phyloP scores from a whole-genome alignment of 2,797 vertebrate genomes.

The Pachyuromys duprasi region DNA sequence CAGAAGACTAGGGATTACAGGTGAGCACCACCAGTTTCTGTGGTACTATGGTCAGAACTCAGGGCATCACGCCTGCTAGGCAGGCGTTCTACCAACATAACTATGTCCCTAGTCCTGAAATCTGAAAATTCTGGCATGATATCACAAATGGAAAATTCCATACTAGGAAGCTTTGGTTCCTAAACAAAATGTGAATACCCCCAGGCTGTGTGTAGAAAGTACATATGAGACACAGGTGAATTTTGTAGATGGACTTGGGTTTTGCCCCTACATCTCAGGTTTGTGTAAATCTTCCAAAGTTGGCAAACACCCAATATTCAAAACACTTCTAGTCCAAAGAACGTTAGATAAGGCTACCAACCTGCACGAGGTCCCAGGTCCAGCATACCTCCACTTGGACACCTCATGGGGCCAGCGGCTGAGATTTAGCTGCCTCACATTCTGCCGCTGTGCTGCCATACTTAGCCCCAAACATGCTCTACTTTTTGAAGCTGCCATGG shows the following conservation, averaged over 20 bases:
- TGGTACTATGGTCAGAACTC: neutral
- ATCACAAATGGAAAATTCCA: neutral
- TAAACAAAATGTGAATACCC: neutral
- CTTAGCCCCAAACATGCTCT: neutral
- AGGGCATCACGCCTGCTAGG: neutral
- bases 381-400: neutral
- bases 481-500: neutral
- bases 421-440: neutral
- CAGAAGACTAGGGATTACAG: neutral
- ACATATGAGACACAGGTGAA: neutral
- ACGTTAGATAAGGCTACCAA: neutral
- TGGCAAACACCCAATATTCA: neutral
- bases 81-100: neutral
- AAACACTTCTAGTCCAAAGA: neutral
- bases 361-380: too few relatives aligned
- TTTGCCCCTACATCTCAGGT: neutral
- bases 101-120: neutral
- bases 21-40: neutral
- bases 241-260: neutral
- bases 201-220: neutral
- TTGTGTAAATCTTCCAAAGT: neutral
- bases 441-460: neutral
- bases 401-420: neutral
- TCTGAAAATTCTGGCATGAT: neutral
- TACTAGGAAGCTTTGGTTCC: neutral